Base-by-base conservation (phyloP, 2,888 invertebrate species). In the Ametastegia equiseti region DNA sequence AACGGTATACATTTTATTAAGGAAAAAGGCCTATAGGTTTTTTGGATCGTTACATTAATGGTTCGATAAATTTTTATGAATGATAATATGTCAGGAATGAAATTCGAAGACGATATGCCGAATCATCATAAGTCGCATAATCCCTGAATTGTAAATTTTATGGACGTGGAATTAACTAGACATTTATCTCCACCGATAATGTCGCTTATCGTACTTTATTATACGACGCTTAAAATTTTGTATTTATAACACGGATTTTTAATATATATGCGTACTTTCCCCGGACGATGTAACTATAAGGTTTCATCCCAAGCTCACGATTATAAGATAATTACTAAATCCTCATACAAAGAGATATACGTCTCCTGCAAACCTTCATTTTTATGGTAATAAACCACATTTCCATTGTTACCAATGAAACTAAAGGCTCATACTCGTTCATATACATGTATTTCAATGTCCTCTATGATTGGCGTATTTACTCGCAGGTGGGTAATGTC, bases 401-500 rank as follows among this genome's bases (percentile, higher is more conserved):
- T 19, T 54, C 6, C 54, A 23, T 54, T 54, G 54, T 54, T 54
- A 19, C 19, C 23, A 54, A 54, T 11, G 23, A 7, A 9, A 23
- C 9, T 23, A 2, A 23, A 54, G 23, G 11, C 30, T 60, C 30
- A 60, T 30, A 60, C 30, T 13, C 13, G 60, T 60, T 15, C 60
- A 60, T 15, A 30, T 60, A 9, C 15, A 60, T 11, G 60, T 54
- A 54, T 30, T 47, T 47, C 15, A 4, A 47, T 47, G 47, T n/a
- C 47, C n/a, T 5, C 30, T 30, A 60, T 15, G 30, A 60, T 60
- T 60, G 60, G 27, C 30, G 30, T 30, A n/a, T n/a, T n/a, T n/a
- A 60, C 54, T 54, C 19, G 54, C 54, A 54, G 54, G 54, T 54
- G 54, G 60, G 60, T 30, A 60, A 60, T 60, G 60, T 60, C 60